Evolutionary conservation across 2,113 vertebrate genomes (phyloP), one percentile per base, ranked within the genome.

Genomic region (Hystrix brachyura): DNA sequence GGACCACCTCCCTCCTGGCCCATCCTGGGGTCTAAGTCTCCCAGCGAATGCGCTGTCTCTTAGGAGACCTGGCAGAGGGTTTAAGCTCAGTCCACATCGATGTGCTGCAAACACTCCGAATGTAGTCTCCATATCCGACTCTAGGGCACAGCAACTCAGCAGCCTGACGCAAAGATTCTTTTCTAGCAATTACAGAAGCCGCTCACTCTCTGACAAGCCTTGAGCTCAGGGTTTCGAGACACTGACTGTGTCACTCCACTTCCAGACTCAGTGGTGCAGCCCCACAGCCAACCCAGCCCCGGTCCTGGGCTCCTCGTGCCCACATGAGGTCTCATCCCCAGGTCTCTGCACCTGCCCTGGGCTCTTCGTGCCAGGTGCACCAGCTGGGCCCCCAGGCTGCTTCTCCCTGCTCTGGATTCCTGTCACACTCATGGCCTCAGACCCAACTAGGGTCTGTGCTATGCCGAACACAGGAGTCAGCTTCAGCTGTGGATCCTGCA

Each of bases 231-330:
- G 8, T 1, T 12, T 23, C 1, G 3, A 38, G 10, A 3, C 0
- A 1, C 85, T 0, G 0, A 3, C 0, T 0, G 3, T 0, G 3
- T 10, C 84, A 0, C 9, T 5, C 23, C 3, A 1, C 3, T 15
- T 19, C 59, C 27, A 17, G 21, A 19, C 59, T 15, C 51, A 29
- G n/a, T 13, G 5, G 43, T 0, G 43, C 13, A 1, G 11, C 5
- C 38, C 46, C 32, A 21, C 53, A 32, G n/a, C 87, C 43, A 29
- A 13, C 64, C 9, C 0, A 1, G 15, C 60, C 57, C 57, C 14
- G 1, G 14, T 15, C n/a, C 29, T 19, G 74, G 43, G 11, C 8
- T n/a, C 19, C n/a, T 0, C 1, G 27, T 34, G n/a, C 32, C 38
- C 4, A 0, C 69, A 3, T 51, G 21, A 21, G 17, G 34, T 3